Percentiles rank a stretch among this genome's conserved stretches.
Conservation (phyloP, 2,113 vertebrate genomes). For the Puffinus mauretanicus region DNA sequence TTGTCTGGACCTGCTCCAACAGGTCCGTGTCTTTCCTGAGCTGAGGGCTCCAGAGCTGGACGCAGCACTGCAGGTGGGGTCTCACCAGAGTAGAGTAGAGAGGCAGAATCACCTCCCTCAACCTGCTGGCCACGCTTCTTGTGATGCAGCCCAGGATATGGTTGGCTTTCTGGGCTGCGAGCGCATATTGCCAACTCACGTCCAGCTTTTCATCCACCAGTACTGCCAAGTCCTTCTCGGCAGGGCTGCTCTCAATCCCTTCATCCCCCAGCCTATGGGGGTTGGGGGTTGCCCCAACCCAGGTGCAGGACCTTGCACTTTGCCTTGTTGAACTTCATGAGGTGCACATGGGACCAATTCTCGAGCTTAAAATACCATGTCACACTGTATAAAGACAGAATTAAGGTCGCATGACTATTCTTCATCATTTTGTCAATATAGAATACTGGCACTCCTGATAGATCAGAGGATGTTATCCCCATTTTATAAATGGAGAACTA, state of each 20-base stretch:
- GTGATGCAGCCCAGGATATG: too few species aligned
- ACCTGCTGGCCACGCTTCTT: fast-evolving
- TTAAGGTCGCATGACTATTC: background rate
- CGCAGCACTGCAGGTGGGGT: fast-evolving
- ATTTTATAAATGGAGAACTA: background rate
- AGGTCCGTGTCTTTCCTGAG: background rate
- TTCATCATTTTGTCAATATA: background rate
- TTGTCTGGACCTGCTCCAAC: background rate
- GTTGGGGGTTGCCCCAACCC: fast-evolving
- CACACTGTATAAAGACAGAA: background rate
- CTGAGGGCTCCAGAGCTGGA: background rate
- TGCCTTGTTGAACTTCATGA: background rate
- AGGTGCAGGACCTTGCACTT: background rate
- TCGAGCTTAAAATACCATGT: background rate
- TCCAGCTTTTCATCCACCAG: background rate
- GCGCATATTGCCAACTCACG: fast-evolving
- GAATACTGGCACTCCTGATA: background rate
- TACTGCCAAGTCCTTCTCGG: background rate
- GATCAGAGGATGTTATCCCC: background rate
- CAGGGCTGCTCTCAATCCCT: background rate
- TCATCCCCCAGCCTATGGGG: background rate
- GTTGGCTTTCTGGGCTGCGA: background rate
- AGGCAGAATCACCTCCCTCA: fast-evolving
- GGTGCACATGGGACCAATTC: background rate
- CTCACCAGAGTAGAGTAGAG: background rate